Evolutionary conservation across 2,797 vertebrate species (phyloP), one percentile per base, ranked within the genome.

Genomic region (Argentina silus): DNA sequence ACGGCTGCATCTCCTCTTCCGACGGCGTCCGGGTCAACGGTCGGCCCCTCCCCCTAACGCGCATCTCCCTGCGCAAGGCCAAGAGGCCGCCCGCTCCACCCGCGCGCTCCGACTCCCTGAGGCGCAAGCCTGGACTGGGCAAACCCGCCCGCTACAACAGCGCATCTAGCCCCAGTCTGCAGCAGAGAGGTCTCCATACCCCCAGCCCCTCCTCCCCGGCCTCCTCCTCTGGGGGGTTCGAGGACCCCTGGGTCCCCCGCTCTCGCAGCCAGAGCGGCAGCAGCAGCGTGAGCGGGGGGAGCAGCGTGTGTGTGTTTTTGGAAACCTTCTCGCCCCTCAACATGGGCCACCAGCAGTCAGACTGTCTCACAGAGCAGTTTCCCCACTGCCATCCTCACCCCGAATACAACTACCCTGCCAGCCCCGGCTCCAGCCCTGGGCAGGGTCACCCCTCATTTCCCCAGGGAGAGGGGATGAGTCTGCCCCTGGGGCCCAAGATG

Each of bases 51-150:
- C 97, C 27, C 27, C 27, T 36, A 4, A 2, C 27, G 2, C 27
- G 91, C 80, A 95, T 99, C 84, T 97, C 96, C 57, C 87, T 99
- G 51, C 95, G 94, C 74, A 99, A 98, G 87, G 89, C 95, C 0
- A 98, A 96, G 90, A 95, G 93, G 5, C 96, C 97, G 0, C 98
- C 98, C 0, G 90, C 92, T 7, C 98, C 96, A 0, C 98, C 98
- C 0, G 78, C 92, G 3, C 95, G 97, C 74, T 96, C 92, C 0
- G 96, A 98, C 81, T 99, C 98, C 0, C 93, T 99, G 68, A 91
- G 91, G 73, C 93, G 94, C 55, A 69, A 91, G 12, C 88, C 92
- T 4, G 91, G 90, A 81, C 94, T 93, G 4, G 89, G 74, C 53
- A 87, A 86, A 66, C 0, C 75, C 1, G 19, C 47, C 15, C 23